Evolutionary conservation across 2,113 vertebrate species (phyloP).

Genomic region (Hippocampus mohnikei): DNA sequence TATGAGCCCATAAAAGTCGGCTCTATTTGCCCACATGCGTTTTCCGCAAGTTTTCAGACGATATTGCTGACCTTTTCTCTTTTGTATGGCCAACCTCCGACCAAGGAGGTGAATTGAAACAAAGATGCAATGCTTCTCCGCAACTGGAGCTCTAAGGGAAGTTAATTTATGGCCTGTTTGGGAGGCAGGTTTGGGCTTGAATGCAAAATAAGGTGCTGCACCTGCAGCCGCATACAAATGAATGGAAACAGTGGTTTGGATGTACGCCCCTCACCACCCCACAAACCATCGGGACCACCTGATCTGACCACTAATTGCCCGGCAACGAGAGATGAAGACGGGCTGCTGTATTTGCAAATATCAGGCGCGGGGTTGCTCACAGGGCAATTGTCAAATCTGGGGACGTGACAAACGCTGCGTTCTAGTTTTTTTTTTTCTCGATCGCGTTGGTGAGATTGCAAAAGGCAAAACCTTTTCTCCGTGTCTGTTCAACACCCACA

Average conservation of each 20-base stretch:
- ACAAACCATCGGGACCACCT: conserved; percentile 56
- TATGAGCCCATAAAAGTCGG: conserved; percentile 57
- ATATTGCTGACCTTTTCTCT: conserved; percentile 36
- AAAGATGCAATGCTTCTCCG: conserved; percentile 65
- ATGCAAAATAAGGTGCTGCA: conserved; percentile 71
- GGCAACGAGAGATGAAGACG: conserved; percentile 41
- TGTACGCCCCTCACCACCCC: conserved; percentile 42
- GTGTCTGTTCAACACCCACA: background rate
- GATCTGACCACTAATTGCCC: conserved; percentile 67
- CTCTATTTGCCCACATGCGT: conserved; percentile 59
- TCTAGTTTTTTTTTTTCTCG: background rate
- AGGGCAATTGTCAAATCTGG: background rate
- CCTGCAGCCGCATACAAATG: conserved; percentile 77
- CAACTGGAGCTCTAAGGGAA: conserved; percentile 62
- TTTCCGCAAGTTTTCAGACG: conserved; percentile 13
- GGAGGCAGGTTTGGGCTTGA: conserved; percentile 70
- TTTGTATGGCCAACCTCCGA: conserved; percentile 30
- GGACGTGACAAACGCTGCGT: background rate
- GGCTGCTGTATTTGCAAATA: conserved; percentile 35
- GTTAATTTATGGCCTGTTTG: conserved; percentile 77
- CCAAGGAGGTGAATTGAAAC: conserved; percentile 48
- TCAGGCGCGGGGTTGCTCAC: background rate
- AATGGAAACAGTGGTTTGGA: conserved; percentile 63
- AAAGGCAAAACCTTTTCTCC: background rate
- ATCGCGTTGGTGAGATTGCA: background rate